phyloP scores from a whole-genome alignment of 2,797 vertebrate species.

The Rhadinocentrus ornatus region DNA sequence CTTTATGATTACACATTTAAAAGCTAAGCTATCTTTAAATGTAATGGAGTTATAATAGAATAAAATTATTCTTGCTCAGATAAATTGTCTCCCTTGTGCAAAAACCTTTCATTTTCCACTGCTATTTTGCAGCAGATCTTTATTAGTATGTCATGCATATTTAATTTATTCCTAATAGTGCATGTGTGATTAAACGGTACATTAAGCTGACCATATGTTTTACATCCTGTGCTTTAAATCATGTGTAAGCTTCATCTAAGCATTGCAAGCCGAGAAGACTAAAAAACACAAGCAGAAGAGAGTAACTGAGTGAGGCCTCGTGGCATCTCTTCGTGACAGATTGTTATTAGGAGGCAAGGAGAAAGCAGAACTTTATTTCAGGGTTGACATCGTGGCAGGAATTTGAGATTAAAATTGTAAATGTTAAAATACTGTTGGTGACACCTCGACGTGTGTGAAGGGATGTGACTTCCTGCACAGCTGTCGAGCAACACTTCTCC shows the following conservation, averaged over 20 bases:
- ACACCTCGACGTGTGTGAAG: constrained; percentile 81
- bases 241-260: constrained; percentile 16
- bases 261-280: constrained; percentile 14
- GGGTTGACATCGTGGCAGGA: constrained; percentile 75
- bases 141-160: constrained; percentile 22
- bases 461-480: constrained; percentile 82
- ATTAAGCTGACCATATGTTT: constrained; percentile 36
- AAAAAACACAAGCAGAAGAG: constrained; percentile 18
- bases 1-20: neutral
- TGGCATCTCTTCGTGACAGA: constrained; percentile 55
- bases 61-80: constrained; percentile 2
- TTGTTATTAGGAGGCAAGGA: constrained; percentile 60
- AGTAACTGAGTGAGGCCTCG: constrained; percentile 12
- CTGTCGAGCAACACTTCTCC: constrained; percentile 80
- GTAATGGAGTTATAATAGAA: constrained; percentile 1
- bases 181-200: constrained; percentile 27
- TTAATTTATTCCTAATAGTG: constrained; percentile 16
- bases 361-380: constrained; percentile 64
- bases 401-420: constrained; percentile 80
- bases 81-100: neutral
- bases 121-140: constrained; percentile 18
- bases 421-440: constrained; percentile 75
- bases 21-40: neutral
- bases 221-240: constrained; percentile 30
- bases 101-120: constrained; percentile 6